Base-by-base conservation (phyloP, 2,797 vertebrate species). In the Danio kyathit region DNA sequence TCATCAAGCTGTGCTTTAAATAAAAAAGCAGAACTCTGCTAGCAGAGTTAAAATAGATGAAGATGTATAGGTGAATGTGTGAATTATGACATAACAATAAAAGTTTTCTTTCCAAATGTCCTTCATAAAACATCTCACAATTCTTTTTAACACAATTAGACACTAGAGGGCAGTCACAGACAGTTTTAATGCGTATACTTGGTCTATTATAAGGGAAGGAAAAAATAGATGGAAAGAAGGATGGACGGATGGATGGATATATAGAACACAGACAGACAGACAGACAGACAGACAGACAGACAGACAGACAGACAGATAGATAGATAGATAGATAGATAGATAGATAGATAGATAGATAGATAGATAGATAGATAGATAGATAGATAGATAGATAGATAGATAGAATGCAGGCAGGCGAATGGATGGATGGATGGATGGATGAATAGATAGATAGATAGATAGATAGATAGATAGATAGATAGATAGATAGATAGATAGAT, bases 1-100 rank as follows among this genome's bases (percentile, higher is more conserved):
- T 93, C 93, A 92, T 86, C 90, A 92, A 95, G 95, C 93, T 96
- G 95, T 95, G 94, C 91, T 94, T 92, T 89, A 75, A 92, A 75
- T 88, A 81, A 72, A 43, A 48, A 21, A 43, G 19, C 7, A 0
- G 4, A 44, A 79, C 67, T 79, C 77, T 44, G 57, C 76, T 79
- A 51, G 76, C 76, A 79, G 76, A 79, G 76, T 60, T 70, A 43
- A 74, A 64, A 61, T 70, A 69, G 29, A 5, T 69, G n/a, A 54
- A 6, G 49, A 11, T 72, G 19, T 38, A 17, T 51, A 41, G 17
- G 60, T 65, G 43, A 76, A 65, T 65, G 49, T 79, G 59, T 79
- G 67, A 72, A 72, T 16, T 61, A n/a, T 44, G 6, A 44, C 16
- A 49, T 11, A 44, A 63, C 17, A 75, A 79, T 79, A 72, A 79